Conservation (phyloP, 2,888 invertebrate genomes). For the Lepidocyrtinus sp. region DNA sequence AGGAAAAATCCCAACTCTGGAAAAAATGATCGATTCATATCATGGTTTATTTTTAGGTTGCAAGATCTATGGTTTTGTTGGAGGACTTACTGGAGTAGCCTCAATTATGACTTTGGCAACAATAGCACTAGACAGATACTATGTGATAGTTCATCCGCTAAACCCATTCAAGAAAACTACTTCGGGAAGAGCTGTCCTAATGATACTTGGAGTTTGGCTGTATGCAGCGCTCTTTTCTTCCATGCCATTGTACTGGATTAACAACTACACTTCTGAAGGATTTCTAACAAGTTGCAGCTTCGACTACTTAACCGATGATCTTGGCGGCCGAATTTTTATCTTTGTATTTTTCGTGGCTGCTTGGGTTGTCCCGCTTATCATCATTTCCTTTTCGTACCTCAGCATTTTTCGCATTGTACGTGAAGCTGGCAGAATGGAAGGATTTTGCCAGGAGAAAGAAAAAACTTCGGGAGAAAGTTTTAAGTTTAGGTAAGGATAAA, state of each 20-base stretch:
- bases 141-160: constrained; percentile 85
- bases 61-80: constrained; percentile 84
- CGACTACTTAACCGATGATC: constrained; percentile 82
- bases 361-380: constrained; percentile 81
- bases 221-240: constrained; percentile 81
- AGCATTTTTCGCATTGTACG: constrained; percentile 80
- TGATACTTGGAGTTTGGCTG: constrained; percentile 80
- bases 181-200: constrained; percentile 77
- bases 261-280: constrained; percentile 86
- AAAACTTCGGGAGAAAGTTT: constrained; percentile 33
- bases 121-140: constrained; percentile 86
- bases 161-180: constrained; percentile 79
- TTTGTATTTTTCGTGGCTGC: constrained; percentile 83
- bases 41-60: constrained; percentile 79
- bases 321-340: constrained; percentile 79
- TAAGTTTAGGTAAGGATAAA: constrained; percentile 25
- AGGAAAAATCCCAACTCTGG: too few relatives aligned
- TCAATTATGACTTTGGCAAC: constrained; percentile 86
- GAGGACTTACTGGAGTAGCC: constrained; percentile 85
- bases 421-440: constrained; percentile 74
- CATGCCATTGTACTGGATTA: constrained; percentile 83
- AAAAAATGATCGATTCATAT: too few relatives aligned
- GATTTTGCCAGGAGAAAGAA: neutral
- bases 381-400: constrained; percentile 83
- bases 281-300: constrained; percentile 89